phyloP scores from a whole-genome alignment of 2,797 vertebrate genomes.

The Premnoplex brunnescens region DNA sequence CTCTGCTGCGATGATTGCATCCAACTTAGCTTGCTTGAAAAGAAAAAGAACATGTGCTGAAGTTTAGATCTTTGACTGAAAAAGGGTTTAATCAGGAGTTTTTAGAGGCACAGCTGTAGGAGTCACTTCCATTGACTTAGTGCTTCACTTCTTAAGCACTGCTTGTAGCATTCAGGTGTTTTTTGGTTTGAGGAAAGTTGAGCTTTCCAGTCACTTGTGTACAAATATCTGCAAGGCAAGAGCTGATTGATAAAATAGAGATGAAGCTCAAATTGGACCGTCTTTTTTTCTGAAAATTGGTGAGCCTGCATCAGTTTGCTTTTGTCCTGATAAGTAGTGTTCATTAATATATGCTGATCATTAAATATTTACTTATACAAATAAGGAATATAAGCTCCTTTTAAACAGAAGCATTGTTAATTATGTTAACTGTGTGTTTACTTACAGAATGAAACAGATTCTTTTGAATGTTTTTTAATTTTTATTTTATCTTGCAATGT shows the following conservation, averaged over 20 bases:
- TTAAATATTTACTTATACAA: background rate
- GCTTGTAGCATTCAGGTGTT: background rate
- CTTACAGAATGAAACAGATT: background rate
- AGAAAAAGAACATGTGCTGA: background rate
- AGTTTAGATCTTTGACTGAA: background rate
- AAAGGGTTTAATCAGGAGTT: background rate
- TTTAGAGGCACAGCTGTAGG: background rate
- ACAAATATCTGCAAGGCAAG: background rate
- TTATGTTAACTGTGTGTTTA: background rate
- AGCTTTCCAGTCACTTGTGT: background rate
- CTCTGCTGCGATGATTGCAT: background rate
- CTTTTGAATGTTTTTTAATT: background rate
- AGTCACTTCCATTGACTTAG: background rate
- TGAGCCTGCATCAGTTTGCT: background rate
- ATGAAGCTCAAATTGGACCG: background rate
- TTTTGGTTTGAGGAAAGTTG: background rate
- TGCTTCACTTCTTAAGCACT: background rate
- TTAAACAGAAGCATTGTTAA: background rate
- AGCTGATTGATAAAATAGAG: background rate
- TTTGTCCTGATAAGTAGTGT: background rate
- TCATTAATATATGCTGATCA: background rate
- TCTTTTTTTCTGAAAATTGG: background rate
- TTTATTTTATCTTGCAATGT: background rate
- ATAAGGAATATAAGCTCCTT: background rate
- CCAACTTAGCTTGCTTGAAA: background rate